These are phyloP conservation scores for Pseudanteris insignis DNA, from an alignment of 2,888 invertebrate species.

Conservation along the genomic window DNA sequence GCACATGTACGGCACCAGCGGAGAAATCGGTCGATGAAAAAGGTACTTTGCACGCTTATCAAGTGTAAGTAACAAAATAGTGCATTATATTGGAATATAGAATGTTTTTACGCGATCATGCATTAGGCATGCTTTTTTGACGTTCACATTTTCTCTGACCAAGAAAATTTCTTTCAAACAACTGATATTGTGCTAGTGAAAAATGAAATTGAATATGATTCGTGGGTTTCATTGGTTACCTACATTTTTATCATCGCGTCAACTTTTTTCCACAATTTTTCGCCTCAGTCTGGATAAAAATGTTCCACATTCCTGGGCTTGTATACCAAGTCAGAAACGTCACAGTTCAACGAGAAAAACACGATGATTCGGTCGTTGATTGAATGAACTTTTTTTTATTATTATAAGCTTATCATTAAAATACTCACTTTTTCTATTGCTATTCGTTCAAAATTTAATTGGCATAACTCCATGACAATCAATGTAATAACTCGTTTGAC, in stretches of 20 bases:
- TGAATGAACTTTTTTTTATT: too few species aligned
- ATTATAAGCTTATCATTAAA: too few species aligned
- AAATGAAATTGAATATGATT: conserved; percentile 7
- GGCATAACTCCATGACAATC: too few species aligned
- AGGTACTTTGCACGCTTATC: conserved; percentile 32
- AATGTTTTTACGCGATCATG: conserved; percentile 14
- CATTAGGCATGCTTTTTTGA: conserved; percentile 26
- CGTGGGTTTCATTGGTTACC: not conserved
- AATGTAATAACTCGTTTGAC: too few species aligned
- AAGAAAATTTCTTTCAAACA: conserved; percentile 15
- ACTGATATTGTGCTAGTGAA: not conserved
- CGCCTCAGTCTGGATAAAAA: not conserved
- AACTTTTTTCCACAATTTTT: not conserved
- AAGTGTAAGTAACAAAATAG: conserved; percentile 25
- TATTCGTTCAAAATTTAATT: too few species aligned
- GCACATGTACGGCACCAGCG: conserved; percentile 4
- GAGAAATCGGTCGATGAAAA: conserved; percentile 36
- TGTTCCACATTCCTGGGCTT: too few species aligned
- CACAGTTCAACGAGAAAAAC: too few species aligned
- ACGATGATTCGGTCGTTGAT: too few species aligned
- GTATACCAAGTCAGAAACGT: too few species aligned
- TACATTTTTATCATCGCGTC: not conserved
- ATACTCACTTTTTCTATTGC: too few species aligned
- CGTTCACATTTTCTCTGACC: conserved; percentile 13
- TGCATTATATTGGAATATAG: conserved; percentile 9